Percentiles rank a stretch among this genome's conserved stretches.
These are phyloP conservation scores for Heliopora coerulea DNA, from an alignment of 92 coral and sea anemone genomes.

Conservation along the genomic window DNA sequence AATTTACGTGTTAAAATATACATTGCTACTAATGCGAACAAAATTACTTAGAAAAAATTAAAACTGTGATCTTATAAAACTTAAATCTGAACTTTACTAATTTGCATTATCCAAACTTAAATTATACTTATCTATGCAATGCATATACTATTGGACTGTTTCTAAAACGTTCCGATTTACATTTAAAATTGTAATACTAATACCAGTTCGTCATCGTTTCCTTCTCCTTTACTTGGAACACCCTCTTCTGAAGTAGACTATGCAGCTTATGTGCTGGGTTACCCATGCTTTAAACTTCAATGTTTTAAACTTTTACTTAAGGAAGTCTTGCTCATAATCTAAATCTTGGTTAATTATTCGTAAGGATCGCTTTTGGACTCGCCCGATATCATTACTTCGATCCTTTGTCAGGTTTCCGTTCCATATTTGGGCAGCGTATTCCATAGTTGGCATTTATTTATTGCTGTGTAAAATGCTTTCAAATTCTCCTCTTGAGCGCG, in stretches of 20 bases:
- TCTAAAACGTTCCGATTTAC: constrained; percentile 19
- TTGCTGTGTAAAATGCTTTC: not conserved
- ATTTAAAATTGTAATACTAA: not conserved
- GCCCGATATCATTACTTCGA: constrained; percentile 5
- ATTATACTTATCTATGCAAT: constrained; percentile 20
- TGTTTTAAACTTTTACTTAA: not conserved
- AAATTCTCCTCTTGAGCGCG: not conserved
- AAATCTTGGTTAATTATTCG: constrained; percentile 4
- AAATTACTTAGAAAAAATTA: too few relatives aligned
- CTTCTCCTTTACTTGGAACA: not conserved
- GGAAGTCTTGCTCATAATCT: constrained; percentile 5
- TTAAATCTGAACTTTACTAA: too few relatives aligned
- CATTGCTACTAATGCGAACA: too few relatives aligned
- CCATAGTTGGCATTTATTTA: not conserved
- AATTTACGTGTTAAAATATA: too few relatives aligned
- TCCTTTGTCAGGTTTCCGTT: constrained; percentile 12
- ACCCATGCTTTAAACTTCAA: not conserved
- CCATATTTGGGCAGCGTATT: constrained; percentile 25
- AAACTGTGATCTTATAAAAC: too few relatives aligned
- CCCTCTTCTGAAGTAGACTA: not conserved
- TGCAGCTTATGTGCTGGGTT: constrained; percentile 19
- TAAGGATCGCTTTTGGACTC: constrained; percentile 12
- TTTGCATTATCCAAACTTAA: not conserved
- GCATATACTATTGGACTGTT: constrained; percentile 7
- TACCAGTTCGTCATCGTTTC: constrained; percentile 1